phyloP scores from a whole-genome alignment of 2,888 invertebrate species.

The Nemotelus pantherinus region DNA sequence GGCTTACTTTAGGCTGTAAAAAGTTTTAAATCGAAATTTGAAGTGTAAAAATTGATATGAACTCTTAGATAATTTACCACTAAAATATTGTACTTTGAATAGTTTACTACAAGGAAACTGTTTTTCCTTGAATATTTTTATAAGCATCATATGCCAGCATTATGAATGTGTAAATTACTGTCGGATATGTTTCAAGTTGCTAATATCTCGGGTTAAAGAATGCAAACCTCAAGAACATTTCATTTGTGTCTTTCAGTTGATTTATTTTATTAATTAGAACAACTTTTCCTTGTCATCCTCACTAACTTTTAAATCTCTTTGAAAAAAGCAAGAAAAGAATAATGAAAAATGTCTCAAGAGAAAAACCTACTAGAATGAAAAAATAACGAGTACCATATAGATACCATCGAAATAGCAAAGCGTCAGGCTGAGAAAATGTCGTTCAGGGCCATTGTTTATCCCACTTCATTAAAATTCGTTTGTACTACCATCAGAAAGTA shows the following conservation, averaged over 20 bases:
- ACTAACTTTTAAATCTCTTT: background rate
- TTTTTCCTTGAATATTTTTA: too few relatives aligned
- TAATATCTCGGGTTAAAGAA: background rate
- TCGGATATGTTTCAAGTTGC: too few relatives aligned
- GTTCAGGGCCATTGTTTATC: constrained; percentile 3
- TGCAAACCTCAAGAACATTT: background rate
- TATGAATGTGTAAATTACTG: too few relatives aligned
- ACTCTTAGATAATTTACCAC: too few relatives aligned
- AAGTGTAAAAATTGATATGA: too few relatives aligned
- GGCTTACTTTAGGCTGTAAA: too few relatives aligned
- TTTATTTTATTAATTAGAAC: constrained; percentile 42
- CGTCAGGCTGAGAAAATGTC: constrained; percentile 6
- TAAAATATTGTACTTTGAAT: too few relatives aligned
- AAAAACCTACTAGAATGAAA: background rate
- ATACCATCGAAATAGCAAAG: background rate
- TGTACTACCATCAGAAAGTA: background rate
- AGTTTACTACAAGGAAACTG: too few relatives aligned
- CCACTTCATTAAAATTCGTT: constrained; percentile 27
- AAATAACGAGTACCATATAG: background rate
- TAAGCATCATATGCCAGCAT: too few relatives aligned
- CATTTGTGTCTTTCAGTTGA: constrained; percentile 30
- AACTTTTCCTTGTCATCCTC: background rate
- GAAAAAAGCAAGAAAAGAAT: constrained; percentile 18
- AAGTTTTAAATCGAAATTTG: too few relatives aligned
- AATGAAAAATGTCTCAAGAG: background rate